Percentiles rank a stretch among this genome's conserved stretches.
phyloP scores from a whole-genome alignment of 2,888 invertebrate species.

The Cosmia trapezina region DNA sequence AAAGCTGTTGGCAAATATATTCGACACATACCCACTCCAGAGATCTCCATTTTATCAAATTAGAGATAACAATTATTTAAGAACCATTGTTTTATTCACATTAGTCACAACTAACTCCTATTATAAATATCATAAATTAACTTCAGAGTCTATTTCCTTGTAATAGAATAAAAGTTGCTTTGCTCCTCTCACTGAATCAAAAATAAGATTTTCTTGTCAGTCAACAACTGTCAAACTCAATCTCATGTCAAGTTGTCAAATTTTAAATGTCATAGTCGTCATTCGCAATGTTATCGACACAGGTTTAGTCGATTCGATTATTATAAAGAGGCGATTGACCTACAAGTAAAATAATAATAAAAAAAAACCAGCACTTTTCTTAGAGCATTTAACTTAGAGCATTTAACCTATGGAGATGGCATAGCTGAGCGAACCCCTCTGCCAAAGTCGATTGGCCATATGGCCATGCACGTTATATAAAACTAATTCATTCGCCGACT shows the following conservation, averaged over 20 bases:
- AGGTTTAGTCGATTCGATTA: constrained; percentile 37
- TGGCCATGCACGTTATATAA: too few species aligned
- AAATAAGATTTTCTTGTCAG: constrained; percentile 50
- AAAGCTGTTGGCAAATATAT: constrained; percentile 56
- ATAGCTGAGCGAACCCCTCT: too few species aligned
- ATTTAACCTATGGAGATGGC: too few species aligned
- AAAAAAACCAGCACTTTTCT: too few species aligned
- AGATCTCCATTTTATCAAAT: constrained; percentile 80
- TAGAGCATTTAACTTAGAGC: too few species aligned
- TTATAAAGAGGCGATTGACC: neutral
- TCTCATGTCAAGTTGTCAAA: constrained; percentile 32
- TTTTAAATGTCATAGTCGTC: constrained; percentile 44
- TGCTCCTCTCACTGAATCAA: constrained; percentile 53
- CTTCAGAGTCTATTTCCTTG: constrained; percentile 35
- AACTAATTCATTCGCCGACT: too few species aligned
- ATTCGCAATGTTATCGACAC: neutral
- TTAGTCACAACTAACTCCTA: constrained; percentile 30
- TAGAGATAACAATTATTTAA: constrained; percentile 37
- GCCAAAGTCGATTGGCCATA: too few species aligned
- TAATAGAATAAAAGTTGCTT: constrained; percentile 34
- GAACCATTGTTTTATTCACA: constrained; percentile 47
- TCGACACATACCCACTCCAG: constrained; percentile 81
- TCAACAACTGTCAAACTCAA: constrained; percentile 29
- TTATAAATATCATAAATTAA: constrained; percentile 28
- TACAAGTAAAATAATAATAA: too few species aligned